These are phyloP conservation scores for Nothobranchius kuhntae DNA, from an alignment of 2,113 vertebrate species.

Conservation along the genomic window DNA sequence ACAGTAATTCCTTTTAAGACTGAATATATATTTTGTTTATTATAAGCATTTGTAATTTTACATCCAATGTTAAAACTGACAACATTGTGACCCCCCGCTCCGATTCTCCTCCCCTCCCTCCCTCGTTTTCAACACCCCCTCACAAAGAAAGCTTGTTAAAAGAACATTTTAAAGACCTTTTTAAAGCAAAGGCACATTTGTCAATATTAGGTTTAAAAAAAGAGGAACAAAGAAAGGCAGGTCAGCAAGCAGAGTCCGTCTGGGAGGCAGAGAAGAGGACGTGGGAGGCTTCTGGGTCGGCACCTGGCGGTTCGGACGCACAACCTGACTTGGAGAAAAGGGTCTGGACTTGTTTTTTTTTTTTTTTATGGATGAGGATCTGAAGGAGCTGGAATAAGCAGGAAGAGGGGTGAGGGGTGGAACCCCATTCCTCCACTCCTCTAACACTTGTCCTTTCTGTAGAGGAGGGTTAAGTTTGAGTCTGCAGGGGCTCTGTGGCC, in stretches of 20 bases:
- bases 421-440: constrained; percentile 47
- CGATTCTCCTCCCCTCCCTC: constrained; percentile 21
- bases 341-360: constrained; percentile 26
- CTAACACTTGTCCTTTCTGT: constrained; percentile 60
- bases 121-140: constrained; percentile 2
- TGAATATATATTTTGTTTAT: constrained; percentile 83
- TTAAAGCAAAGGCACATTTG: constrained; percentile 81
- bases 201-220: constrained; percentile 66
- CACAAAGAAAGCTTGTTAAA: constrained; percentile 73
- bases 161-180: constrained; percentile 76
- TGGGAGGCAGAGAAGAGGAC: constrained; percentile 53
- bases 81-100: constrained; percentile 69
- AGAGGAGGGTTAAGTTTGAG: constrained; percentile 46
- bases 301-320: constrained; percentile 46
- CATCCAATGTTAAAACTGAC: constrained; percentile 79
- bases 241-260: constrained; percentile 66
- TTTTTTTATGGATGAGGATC: constrained; percentile 30
- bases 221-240: constrained; percentile 56
- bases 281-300: constrained; percentile 43
- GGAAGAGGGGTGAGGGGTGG: constrained; percentile 48
- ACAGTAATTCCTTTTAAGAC: constrained; percentile 77
- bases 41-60: constrained; percentile 82
- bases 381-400: constrained; percentile 41
- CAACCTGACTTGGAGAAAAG: constrained; percentile 57
- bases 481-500: constrained; percentile 70